A percentile compares a stretch with the other conserved stretches of the same genome.
Evolutionary conservation across 92 coral and sea anemone genomes (phyloP).

Genomic region (Epizoanthus scotinus): DNA sequence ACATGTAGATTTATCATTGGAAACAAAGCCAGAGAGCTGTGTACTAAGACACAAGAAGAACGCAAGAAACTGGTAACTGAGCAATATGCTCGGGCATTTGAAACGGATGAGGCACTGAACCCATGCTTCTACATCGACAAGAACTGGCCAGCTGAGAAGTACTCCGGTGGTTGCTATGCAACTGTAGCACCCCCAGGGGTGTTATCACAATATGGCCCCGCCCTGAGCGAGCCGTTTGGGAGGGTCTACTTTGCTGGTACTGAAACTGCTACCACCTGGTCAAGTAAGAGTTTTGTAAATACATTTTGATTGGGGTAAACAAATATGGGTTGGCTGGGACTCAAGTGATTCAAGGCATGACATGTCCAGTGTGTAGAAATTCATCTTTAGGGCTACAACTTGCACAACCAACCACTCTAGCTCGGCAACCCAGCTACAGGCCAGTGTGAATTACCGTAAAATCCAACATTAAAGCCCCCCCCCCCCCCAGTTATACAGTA

Average conservation of each 20-base stretch:
- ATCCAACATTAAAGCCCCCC: no score
- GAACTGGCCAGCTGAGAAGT: slow-evolving; percentile 99
- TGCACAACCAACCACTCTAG: no score
- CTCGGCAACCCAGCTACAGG: no score
- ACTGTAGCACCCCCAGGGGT: slow-evolving; percentile 91
- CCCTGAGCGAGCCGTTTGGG: slow-evolving; percentile 75
- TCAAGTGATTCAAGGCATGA: no score
- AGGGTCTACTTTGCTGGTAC: slow-evolving; percentile 95
- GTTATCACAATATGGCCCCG: slow-evolving; percentile 72
- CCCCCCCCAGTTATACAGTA: no score
- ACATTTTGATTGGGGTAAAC: no score
- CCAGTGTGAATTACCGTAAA: no score
- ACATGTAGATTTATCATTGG: slow-evolving; percentile 75
- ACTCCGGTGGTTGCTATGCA: slow-evolving; percentile 97
- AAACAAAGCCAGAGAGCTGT: slow-evolving; percentile 84
- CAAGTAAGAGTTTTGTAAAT: slow-evolving; percentile 58
- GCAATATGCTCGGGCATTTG: slow-evolving; percentile 88
- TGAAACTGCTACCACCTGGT: slow-evolving; percentile 93
- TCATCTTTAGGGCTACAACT: no score
- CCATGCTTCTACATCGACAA: slow-evolving; percentile 91
- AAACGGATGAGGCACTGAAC: slow-evolving; percentile 81
- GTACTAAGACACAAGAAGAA: slow-evolving; percentile 86
- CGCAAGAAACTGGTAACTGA: slow-evolving; percentile 87
- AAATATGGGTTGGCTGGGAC: no score
- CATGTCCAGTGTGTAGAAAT: no score